These are phyloP conservation scores for Prinia subflava DNA, from an alignment of 2,113 vertebrate genomes.

Conservation along the genomic window DNA sequence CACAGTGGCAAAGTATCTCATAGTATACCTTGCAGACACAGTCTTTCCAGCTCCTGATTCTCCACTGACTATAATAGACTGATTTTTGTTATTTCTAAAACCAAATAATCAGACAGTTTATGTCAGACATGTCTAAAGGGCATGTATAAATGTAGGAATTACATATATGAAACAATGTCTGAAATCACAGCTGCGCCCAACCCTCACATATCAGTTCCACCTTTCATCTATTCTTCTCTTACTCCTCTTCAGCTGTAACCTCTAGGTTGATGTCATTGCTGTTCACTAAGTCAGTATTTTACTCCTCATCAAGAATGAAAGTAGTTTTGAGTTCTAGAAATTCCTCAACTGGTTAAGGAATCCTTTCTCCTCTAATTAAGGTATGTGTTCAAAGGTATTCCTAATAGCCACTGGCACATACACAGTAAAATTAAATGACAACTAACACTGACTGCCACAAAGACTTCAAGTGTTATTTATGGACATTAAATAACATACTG, in stretches of 20 bases:
- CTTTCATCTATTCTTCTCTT: not conserved
- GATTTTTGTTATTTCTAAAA: constrained; percentile 89
- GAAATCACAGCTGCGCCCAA: not conserved
- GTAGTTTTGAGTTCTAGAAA: not conserved
- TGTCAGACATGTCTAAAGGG: not conserved
- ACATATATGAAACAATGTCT: not conserved
- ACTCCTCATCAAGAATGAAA: not conserved
- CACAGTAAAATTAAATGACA: not conserved
- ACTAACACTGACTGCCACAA: not conserved
- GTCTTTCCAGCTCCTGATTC: constrained; percentile 98
- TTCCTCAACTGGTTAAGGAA: not conserved
- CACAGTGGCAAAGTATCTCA: constrained; percentile 96
- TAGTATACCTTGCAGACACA: constrained; percentile 92
- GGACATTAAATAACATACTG: not conserved
- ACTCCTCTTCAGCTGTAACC: not conserved
- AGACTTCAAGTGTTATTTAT: not conserved
- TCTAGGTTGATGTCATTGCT: not conserved
- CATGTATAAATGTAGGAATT: not conserved
- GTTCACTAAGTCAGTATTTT: not conserved
- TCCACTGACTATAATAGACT: constrained; percentile 96
- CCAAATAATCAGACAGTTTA: not conserved
- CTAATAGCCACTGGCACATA: not conserved
- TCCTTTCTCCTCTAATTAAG: not conserved
- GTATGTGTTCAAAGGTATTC: not conserved
- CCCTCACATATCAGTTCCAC: not conserved